Conservation (phyloP, 2,113 vertebrate species). For the Notarius lentiginosus region DNA sequence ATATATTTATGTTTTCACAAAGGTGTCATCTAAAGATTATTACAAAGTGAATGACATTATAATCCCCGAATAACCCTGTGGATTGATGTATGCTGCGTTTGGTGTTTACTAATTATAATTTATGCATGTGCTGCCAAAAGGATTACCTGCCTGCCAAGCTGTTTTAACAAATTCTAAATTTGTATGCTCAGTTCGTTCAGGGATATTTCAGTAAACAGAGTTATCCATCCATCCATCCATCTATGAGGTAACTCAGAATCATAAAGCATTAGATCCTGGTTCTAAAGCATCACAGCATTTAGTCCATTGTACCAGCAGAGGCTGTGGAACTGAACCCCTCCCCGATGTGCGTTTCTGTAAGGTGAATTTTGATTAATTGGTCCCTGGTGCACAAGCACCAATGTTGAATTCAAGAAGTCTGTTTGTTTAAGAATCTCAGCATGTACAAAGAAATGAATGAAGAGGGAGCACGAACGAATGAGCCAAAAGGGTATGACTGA, state of each 20-base stretch:
- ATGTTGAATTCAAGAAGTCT: conserved; percentile 43
- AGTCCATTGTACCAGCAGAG: background rate
- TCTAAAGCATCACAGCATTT: background rate
- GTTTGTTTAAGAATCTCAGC: conserved; percentile 34
- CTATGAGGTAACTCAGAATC: background rate
- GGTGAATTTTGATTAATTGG: background rate
- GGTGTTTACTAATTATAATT: background rate
- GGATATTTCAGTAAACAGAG: background rate
- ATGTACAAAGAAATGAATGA: background rate
- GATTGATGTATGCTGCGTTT: background rate
- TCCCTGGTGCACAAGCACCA: conserved; percentile 7
- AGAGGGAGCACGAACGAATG: background rate
- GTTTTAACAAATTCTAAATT: background rate
- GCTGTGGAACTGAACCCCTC: background rate
- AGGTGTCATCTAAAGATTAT: background rate
- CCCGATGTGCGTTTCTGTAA: background rate
- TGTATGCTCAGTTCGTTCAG: background rate
- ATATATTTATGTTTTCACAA: background rate
- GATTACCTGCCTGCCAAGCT: background rate
- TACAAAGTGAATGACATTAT: background rate
- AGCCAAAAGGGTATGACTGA: background rate
- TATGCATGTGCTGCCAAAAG: background rate
- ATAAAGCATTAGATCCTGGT: background rate
- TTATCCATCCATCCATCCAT: too few relatives aligned
- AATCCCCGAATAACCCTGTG: background rate